Evolutionary conservation across 2,797 vertebrate genomes (phyloP).

Genomic region (Alfaro cultratus): DNA sequence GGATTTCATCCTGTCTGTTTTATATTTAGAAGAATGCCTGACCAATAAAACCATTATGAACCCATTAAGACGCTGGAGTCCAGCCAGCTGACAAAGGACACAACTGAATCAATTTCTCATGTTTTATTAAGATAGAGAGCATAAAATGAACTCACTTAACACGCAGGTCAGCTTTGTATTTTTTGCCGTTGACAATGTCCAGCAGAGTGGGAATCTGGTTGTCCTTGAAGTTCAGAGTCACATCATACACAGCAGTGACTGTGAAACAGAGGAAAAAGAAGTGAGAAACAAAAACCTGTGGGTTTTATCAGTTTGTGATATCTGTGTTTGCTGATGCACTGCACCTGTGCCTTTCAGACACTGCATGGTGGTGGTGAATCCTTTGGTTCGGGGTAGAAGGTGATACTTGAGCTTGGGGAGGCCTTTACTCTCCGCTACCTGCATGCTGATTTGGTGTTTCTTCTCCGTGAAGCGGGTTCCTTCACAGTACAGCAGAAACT

Average conservation of each 20-base stretch:
- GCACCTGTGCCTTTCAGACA: slow-evolving; percentile 97
- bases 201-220: slow-evolving; percentile 94
- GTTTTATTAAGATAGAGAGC: not conserved
- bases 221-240: slow-evolving; percentile 97
- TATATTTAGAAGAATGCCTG: not conserved
- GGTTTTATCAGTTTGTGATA: not conserved
- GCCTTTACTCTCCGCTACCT: slow-evolving; percentile 96
- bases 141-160: slow-evolving; percentile 83
- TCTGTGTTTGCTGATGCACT: not conserved
- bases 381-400: slow-evolving; percentile 95
- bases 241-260: slow-evolving; percentile 96
- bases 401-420: slow-evolving; percentile 95
- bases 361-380: slow-evolving; percentile 96
- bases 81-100: slow-evolving; percentile 31
- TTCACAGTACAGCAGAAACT: slow-evolving; percentile 98
- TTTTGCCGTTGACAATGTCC: slow-evolving; percentile 94
- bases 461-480: slow-evolving; percentile 97
- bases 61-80: slow-evolving; percentile 29
- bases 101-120: not conserved
- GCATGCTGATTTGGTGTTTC: slow-evolving; percentile 98
- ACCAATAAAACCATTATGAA: slow-evolving; percentile 24
- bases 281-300: not conserved
- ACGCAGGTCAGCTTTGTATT: slow-evolving; percentile 95
- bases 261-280: slow-evolving; percentile 13
- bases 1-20: not conserved